These are phyloP conservation scores for Saturnia pavonia DNA, from an alignment of 2,888 invertebrate genomes.

Conservation along the genomic window DNA sequence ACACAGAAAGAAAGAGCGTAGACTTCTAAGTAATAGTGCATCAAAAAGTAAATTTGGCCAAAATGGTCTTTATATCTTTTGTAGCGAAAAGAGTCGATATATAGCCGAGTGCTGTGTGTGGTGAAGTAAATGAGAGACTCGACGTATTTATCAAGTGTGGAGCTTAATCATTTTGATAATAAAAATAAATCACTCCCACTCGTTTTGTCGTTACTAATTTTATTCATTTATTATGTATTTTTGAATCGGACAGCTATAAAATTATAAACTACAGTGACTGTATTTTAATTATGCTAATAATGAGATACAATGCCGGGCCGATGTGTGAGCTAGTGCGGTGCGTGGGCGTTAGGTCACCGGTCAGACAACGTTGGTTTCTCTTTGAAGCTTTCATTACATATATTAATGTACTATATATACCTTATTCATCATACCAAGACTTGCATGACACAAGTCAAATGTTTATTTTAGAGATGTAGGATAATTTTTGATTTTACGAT, in stretches of 20 bases:
- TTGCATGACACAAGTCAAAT: too few relatives aligned
- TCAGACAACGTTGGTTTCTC: not conserved
- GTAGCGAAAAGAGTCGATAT: too few relatives aligned
- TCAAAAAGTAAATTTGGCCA: too few relatives aligned
- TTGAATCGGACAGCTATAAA: constrained; percentile 8
- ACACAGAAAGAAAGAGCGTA: too few relatives aligned
- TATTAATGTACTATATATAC: not conserved
- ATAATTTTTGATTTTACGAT: too few relatives aligned
- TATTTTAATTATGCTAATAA: constrained; percentile 12
- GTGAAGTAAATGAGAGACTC: not conserved
- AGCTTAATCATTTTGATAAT: not conserved
- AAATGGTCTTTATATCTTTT: too few relatives aligned
- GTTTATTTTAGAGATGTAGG: too few relatives aligned
- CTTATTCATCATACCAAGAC: too few relatives aligned
- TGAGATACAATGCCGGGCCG: constrained; percentile 8
- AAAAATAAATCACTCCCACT: not conserved
- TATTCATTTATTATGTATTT: constrained; percentile 19
- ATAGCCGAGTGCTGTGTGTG: too few relatives aligned
- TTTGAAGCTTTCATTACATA: not conserved
- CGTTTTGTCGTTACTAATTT: constrained; percentile 4
- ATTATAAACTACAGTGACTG: constrained; percentile 3
- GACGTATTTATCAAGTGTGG: not conserved
- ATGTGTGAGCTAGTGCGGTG: constrained; percentile 1
- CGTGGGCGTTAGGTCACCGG: constrained; percentile 18
- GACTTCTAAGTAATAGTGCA: too few relatives aligned